Evolutionary conservation across 2,888 invertebrate species (phyloP), one percentile per base, ranked within the genome.

Genomic region (Nymphalis urticae): DNA sequence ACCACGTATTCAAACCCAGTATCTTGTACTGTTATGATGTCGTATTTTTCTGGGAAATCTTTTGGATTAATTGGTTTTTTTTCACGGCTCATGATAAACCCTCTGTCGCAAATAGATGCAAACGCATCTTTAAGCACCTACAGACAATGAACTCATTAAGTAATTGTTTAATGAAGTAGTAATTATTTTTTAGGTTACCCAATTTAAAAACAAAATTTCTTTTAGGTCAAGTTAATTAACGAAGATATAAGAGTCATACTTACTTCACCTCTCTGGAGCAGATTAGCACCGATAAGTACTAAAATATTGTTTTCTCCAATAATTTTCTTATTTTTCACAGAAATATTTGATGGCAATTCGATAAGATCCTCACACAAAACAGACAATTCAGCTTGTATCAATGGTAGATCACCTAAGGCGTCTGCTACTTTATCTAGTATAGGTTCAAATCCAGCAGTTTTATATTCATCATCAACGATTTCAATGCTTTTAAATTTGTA

Each of bases 371-470:
- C 93, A 36, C 90, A 87, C 71, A 95, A 80, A 0, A 96, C 83
- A 64, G 93, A 86, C 0, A 87, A 89, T 62, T 96, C 95, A 0
- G 95, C 94, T 75, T 96, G 95, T 5, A 96, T 92, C 16, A 96
- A 81, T 0, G 96, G 96, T 53, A 95, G 82, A 76, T 97, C 95
- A 60, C 93, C 94, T 0, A 97, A 87, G 0, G 94, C 86, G 1
- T 95, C 93, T 10, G 89, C 84, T 9, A 97, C 90, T 16, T 88
- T 75, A 3, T 93, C 93, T 0, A 95, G 87, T 0, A 95, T 75
- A 0, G 94, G 92, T 67, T 88, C 79, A 54, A 91, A 86, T 8
- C 83, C 87, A 64, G 93, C 89, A 7, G 81, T 85, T 54, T 93
- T 90, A 73, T 94, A 93, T 59, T 93, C 93, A 47, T 89, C 88